These are phyloP conservation scores for Apodemus agrarius DNA, from an alignment of 2,797 vertebrate species.

Conservation along the genomic window DNA sequence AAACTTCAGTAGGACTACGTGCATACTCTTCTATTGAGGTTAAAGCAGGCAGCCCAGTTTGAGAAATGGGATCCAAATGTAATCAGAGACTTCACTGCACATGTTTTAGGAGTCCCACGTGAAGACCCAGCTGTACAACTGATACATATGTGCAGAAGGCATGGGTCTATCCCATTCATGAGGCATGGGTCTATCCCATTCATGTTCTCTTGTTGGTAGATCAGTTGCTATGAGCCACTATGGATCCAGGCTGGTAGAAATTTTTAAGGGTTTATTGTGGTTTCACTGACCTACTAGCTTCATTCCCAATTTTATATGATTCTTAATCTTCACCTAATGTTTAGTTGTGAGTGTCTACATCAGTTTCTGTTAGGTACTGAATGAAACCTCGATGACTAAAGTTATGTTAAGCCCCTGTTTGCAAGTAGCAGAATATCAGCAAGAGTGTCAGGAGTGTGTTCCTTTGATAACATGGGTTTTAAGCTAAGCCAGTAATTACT, in stretches of 20 bases:
- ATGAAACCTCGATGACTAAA: no score
- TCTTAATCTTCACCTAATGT: neutral
- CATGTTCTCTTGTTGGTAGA: neutral
- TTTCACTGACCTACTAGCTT: neutral
- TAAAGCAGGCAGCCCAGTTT: no score
- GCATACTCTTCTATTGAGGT: no score
- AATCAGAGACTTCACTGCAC: neutral
- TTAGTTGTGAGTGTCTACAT: no score
- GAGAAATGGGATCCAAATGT: neutral
- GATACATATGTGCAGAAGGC: neutral
- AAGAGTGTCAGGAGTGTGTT: no score
- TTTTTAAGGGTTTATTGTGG: neutral
- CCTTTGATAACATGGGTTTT: no score
- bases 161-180: no score
- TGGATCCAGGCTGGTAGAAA: accelerated
- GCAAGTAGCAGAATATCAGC: no score
- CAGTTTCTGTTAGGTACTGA: no score
- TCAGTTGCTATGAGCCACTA: neutral
- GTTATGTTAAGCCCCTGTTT: no score
- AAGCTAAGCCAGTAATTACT: no score
- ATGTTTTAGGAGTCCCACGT: neutral
- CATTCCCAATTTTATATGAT: neutral
- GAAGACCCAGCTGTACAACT: neutral
- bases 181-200: neutral
- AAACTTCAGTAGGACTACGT: no score